These are phyloP conservation scores for Lacerta agilis DNA, from an alignment of 2,797 vertebrate genomes.

Conservation along the genomic window DNA sequence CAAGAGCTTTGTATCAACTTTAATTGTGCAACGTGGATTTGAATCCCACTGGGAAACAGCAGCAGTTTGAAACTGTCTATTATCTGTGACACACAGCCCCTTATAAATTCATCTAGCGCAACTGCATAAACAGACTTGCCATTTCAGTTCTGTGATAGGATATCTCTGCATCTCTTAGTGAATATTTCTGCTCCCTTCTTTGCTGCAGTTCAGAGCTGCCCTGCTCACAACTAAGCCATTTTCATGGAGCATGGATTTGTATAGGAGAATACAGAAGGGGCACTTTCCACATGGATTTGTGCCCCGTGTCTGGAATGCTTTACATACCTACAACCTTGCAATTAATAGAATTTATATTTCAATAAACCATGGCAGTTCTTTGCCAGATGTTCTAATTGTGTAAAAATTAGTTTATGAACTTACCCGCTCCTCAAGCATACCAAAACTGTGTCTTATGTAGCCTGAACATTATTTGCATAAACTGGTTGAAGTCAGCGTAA, in stretches of 20 bases:
- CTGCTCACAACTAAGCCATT: neutral
- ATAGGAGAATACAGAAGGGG: conserved; percentile 29
- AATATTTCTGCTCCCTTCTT: neutral
- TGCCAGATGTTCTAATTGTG: conserved; percentile 80
- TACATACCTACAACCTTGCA: conserved; percentile 74
- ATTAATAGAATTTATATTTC: conserved; percentile 77
- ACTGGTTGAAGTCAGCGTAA: conserved; percentile 77
- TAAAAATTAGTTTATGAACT: conserved; percentile 79
- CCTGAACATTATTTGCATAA: conserved; percentile 81
- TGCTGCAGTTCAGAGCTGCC: neutral
- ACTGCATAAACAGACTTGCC: neutral
- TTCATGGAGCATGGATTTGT: neutral
- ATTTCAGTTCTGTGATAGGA: neutral
- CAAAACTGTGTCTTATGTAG: conserved; percentile 70
- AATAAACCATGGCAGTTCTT: conserved; percentile 75
- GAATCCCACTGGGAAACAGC: too few relatives aligned
- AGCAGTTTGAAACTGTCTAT: too few relatives aligned
- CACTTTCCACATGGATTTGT: conserved; percentile 48
- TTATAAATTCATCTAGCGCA: neutral
- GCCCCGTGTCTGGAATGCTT: conserved; percentile 55
- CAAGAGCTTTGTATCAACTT: too few relatives aligned
- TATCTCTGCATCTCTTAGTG: neutral
- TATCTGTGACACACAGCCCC: neutral
- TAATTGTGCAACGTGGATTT: too few relatives aligned
- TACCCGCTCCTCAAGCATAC: conserved; percentile 72